Conservation (phyloP, 2,113 vertebrate species). For the Zosterops lateralis region DNA sequence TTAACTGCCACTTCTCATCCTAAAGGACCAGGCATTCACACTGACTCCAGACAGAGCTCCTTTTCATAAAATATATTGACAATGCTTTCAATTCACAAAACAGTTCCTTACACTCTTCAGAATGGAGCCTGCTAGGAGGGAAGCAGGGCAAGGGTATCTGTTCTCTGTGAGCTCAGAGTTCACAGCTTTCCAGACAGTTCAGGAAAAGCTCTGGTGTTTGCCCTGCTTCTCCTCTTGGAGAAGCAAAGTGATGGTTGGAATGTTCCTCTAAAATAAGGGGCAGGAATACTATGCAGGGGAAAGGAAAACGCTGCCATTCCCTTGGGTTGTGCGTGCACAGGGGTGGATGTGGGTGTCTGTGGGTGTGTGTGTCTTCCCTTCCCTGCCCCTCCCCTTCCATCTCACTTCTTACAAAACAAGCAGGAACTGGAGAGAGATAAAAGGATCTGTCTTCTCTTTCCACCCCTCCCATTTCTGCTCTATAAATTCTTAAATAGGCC, state of each 20-base stretch:
- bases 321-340: neutral
- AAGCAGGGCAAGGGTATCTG: neutral
- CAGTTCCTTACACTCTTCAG: neutral
- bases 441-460: neutral
- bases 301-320: neutral
- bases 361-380: neutral
- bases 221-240: neutral
- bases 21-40: neutral
- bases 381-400: neutral
- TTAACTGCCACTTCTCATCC: neutral
- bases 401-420: neutral
- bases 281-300: neutral
- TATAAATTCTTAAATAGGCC: conserved; percentile 29
- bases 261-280: neutral
- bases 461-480: neutral
- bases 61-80: neutral
- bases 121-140: neutral
- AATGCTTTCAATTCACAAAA: neutral
- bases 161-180: neutral
- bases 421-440: neutral
- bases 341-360: too few species aligned
- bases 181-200: neutral
- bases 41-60: neutral
- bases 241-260: neutral
- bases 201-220: neutral